Evolutionary conservation across 2,888 invertebrate species (phyloP).

Genomic region (Amiota communis): DNA sequence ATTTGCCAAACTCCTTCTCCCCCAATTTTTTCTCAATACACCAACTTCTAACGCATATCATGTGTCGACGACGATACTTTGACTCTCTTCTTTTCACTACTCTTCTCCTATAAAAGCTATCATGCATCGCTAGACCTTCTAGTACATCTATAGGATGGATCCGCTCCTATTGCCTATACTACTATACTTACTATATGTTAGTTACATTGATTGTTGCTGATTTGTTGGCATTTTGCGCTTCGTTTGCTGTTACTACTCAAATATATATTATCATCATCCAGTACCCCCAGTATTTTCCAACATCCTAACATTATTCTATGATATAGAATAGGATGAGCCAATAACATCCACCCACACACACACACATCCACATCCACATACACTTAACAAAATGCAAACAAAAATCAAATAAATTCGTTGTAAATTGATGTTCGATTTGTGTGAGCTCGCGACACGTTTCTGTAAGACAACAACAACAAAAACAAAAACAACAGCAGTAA

Average conservation of each 20-base stretch:
- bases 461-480: no score
- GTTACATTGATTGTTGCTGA: constrained; percentile 31
- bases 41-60: neutral
- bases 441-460: neutral
- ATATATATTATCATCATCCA: constrained; percentile 21
- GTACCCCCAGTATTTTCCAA: neutral
- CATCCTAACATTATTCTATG: neutral
- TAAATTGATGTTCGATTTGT: constrained; percentile 35
- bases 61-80: no score
- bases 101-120: no score
- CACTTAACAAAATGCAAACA: neutral
- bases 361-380: neutral
- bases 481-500: no score
- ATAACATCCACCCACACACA: neutral
- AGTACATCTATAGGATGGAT: neutral
- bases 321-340: neutral
- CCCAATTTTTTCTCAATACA: neutral
- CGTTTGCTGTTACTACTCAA: constrained; percentile 30
- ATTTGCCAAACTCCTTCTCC: no score
- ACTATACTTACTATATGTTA: no score
- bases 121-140: neutral
- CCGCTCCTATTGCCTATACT: neutral
- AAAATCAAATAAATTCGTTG: constrained; percentile 32
- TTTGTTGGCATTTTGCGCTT: constrained; percentile 37
- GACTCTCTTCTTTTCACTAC: no score